Base-by-base conservation (phyloP, 2,888 invertebrate genomes). In the Galerucella pusilla region DNA sequence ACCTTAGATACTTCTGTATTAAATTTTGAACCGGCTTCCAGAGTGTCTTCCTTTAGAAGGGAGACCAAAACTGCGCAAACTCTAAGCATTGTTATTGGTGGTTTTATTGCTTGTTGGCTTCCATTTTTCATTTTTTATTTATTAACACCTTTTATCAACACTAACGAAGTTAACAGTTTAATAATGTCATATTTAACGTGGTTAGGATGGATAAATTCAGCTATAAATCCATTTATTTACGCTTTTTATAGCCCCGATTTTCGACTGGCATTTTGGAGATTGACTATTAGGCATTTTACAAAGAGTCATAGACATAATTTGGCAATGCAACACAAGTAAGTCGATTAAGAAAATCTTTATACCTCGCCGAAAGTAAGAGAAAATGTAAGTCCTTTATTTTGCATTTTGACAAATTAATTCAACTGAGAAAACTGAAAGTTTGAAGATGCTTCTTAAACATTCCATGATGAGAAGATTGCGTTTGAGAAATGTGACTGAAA, bases 31-130 rank as follows among this genome's bases (percentile, higher is more conserved):
- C 86, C 87, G 1, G 86, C 88, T 14, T 85, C 86, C 16, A 87
- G 93, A 78, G 93, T 93, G 1, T 93, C 93, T 0, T 93, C 92
- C 9, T 87, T 93, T 74, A 90, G 94, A 69, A 89, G 95, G 68
- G 96, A 96, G 85, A 95, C 94, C 4, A 96, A 96, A 88, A 96
- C 96, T 0, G 96, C 96, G 3, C 95, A 96, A 84, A 96, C 96
- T 0, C 86, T 96, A 68, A 95, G 95, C 78, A 91, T 96, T 6
- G 96, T 96, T 0, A 95, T 96, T 0, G 96, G 96, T 0, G 96
- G 96, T 2, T 96, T 96, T 81, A 93, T 96, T 3, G 93, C 94
- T 7, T 96, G 96, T 83, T 96, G 96, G 96, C 86, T 96, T 45
- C 96, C 96, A 0, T 96, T 96, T 87, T 96, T 96, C 87, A 89